Evolutionary conservation across 2,888 invertebrate genomes (phyloP).

Genomic region (Nowickia ferox): DNA sequence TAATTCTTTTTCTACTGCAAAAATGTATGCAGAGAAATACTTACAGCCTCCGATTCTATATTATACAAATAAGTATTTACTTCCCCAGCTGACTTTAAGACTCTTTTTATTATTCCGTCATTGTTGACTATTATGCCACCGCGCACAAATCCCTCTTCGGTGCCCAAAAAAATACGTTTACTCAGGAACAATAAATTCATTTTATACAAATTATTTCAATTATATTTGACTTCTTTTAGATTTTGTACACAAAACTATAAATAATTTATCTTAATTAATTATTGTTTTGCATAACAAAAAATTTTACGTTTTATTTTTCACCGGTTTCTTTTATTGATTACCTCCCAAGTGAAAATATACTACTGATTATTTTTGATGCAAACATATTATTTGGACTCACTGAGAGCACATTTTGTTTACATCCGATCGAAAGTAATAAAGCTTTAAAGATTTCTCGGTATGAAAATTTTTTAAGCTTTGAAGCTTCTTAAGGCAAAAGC

Average conservation of each 20-base stretch:
- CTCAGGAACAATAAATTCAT: constrained; percentile 83
- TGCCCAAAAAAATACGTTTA: constrained; percentile 84
- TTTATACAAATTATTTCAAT: constrained; percentile 3
- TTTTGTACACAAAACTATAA: constrained; percentile 34
- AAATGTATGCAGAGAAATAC: constrained; percentile 62
- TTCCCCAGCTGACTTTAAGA: constrained; percentile 84
- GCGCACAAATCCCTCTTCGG: constrained; percentile 84
- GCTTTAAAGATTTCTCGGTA: neutral
- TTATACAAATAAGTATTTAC: constrained; percentile 83
- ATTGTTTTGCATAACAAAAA: constrained; percentile 47
- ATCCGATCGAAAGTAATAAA: constrained; percentile 2
- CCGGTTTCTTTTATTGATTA: constrained; percentile 16
- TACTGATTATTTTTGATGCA: constrained; percentile 34
- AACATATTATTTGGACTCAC: constrained; percentile 16
- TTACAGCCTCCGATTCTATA: constrained; percentile 85
- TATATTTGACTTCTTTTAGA: constrained; percentile 3
- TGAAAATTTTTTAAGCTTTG: neutral
- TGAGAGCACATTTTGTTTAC: neutral
- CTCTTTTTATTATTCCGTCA: constrained; percentile 85
- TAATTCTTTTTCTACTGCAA: neutral
- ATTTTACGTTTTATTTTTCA: neutral
- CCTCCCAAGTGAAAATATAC: constrained; percentile 16
- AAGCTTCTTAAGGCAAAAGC: neutral
- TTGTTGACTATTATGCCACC: constrained; percentile 86
- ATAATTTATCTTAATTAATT: constrained; percentile 9